A percentile compares a stretch with the other conserved stretches of the same genome.
phyloP scores from a whole-genome alignment of 64 coral and sea anemone genomes.

The Astreopora myriophthalma region DNA sequence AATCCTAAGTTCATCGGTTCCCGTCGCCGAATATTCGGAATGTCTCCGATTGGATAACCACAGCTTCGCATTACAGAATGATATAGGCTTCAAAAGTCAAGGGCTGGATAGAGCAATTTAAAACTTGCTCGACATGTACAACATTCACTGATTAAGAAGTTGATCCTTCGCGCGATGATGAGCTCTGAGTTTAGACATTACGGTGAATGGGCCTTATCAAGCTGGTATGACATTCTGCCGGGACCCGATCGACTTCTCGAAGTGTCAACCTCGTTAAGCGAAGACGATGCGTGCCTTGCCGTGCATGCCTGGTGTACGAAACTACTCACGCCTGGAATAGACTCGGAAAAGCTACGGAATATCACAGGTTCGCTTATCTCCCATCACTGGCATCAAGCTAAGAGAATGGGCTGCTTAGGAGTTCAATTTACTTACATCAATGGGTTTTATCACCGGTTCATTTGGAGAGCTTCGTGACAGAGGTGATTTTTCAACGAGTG shows the following conservation, averaged over 20 bases:
- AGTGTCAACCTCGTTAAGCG: constrained; percentile 66
- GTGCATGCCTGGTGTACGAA: constrained; percentile 34
- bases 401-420: constrained; percentile 75
- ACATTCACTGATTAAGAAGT: background rate
- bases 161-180: background rate
- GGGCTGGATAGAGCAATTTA: too few species aligned
- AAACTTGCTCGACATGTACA: background rate
- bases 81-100: too few species aligned
- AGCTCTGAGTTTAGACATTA: constrained; percentile 50
- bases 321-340: constrained; percentile 51
- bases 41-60: too few species aligned
- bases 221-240: constrained; percentile 78
- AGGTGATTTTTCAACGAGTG: background rate
- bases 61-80: too few species aligned
- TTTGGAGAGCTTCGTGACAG: constrained; percentile 70
- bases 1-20: too few species aligned
- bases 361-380: constrained; percentile 57
- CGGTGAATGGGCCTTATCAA: constrained; percentile 81
- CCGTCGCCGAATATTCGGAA: too few species aligned
- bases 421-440: constrained; percentile 85
- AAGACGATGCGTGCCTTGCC: constrained; percentile 30
- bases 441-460: constrained; percentile 79
- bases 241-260: constrained; percentile 70
- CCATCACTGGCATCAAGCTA: constrained; percentile 67
- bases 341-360: constrained; percentile 12